A percentile compares a stretch with the other conserved stretches of the same genome.
Evolutionary conservation across 2,797 vertebrate species (phyloP).

Genomic region (Malacoraja senta): DNA sequence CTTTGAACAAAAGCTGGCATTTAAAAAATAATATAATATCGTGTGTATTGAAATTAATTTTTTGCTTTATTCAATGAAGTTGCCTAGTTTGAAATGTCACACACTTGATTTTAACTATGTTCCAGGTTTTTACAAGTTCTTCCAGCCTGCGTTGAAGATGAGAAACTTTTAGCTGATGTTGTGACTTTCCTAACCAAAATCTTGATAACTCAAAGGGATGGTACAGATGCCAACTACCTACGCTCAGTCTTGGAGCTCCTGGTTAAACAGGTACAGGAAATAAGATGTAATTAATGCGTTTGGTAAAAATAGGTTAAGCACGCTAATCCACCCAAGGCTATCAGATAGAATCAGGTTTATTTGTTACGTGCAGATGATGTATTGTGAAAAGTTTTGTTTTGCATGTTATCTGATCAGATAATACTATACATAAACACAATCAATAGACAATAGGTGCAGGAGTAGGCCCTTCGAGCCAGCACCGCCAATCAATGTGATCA

Average conservation of each 20-base stretch:
- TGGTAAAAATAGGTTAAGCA: neutral
- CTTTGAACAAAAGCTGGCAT: slow-evolving; percentile 39
- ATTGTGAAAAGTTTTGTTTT: too few relatives aligned
- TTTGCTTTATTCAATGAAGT: neutral
- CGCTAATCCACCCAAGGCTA: neutral
- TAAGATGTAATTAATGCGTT: slow-evolving; percentile 39
- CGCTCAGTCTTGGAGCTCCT: slow-evolving; percentile 82
- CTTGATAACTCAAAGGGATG: slow-evolving; percentile 62
- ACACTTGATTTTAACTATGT: slow-evolving; percentile 5
- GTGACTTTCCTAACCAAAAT: slow-evolving; percentile 79
- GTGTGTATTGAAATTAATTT: neutral
- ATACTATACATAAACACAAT: too few relatives aligned
- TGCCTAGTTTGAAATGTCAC: neutral
- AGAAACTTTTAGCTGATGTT: slow-evolving; percentile 80
- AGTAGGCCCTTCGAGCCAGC: too few relatives aligned
- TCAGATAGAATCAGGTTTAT: neutral
- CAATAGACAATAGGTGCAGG: too few relatives aligned
- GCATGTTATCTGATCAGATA: too few relatives aligned
- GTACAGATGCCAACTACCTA: slow-evolving; percentile 62
- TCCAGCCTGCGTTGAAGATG: slow-evolving; percentile 80
- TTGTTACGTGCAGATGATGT: too few relatives aligned
- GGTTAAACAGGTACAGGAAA: slow-evolving; percentile 69
- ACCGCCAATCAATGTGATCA: too few relatives aligned
- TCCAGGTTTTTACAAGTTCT: slow-evolving; percentile 84
- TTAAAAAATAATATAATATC: slow-evolving; percentile 25